Evolutionary conservation across 2,113 vertebrate genomes (phyloP).

Genomic region (Sapajus apella): DNA sequence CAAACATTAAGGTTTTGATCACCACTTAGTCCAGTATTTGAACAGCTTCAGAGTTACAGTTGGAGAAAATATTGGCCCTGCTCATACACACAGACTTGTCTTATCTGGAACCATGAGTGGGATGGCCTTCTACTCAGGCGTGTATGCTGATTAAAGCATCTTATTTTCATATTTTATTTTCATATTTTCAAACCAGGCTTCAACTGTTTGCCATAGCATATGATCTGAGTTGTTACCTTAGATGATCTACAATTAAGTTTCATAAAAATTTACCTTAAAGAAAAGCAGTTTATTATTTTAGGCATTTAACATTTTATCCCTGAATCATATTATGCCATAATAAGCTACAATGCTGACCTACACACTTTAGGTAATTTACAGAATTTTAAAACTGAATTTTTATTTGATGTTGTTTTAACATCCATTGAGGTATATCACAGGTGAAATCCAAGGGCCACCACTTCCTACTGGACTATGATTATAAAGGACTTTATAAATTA

Average conservation of each 20-base stretch:
- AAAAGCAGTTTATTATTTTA: slow-evolving; percentile 16
- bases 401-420: not conserved
- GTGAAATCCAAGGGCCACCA: not conserved
- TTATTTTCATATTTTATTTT: slow-evolving; percentile 43
- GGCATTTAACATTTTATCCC: slow-evolving; percentile 36
- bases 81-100: not conserved
- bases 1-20: not conserved
- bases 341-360: not conserved
- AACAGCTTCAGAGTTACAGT: not conserved
- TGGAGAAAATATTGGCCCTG: not conserved
- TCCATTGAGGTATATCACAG: not conserved
- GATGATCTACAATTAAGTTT: not conserved
- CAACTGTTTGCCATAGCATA: not conserved
- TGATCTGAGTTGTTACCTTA: not conserved
- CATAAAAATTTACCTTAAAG: not conserved
- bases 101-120: not conserved
- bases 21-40: not conserved
- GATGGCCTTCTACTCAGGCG: not conserved
- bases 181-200: not conserved
- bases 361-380: not conserved
- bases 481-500: not conserved
- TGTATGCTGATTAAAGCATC: not conserved
- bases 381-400: not conserved
- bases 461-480: not conserved
- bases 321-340: not conserved